Evolutionary conservation across 2,113 vertebrate genomes (phyloP).

Genomic region (Laticauda colubrina): DNA sequence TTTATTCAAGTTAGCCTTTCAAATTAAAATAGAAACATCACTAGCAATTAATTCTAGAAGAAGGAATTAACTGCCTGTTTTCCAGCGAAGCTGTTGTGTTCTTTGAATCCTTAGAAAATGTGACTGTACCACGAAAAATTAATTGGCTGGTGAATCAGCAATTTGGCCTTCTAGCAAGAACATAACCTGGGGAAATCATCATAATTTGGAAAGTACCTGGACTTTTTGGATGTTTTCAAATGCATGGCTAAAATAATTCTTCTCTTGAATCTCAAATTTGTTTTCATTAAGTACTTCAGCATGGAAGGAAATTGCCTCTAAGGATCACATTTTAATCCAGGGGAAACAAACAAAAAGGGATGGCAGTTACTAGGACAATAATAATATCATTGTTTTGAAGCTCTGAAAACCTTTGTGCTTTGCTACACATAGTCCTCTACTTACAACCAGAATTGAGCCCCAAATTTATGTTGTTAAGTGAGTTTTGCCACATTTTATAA

Average conservation of each 20-base stretch:
- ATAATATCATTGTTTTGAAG: background rate
- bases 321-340: background rate
- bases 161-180: background rate
- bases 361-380: background rate
- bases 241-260: background rate
- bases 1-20: background rate
- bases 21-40: background rate
- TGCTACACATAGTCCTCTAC: background rate
- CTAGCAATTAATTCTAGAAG: background rate
- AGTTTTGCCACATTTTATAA: background rate
- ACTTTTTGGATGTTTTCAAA: background rate
- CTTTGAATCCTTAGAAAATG: background rate
- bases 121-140: background rate
- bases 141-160: background rate
- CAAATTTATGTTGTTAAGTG: background rate
- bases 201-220: background rate
- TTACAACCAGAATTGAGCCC: background rate
- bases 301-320: background rate
- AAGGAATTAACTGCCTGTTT: background rate
- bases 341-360: background rate
- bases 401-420: background rate
- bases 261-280: background rate
- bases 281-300: background rate
- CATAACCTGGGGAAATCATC: background rate
- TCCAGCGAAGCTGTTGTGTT: background rate